These are phyloP conservation scores for Tragopan temminckii DNA, from an alignment of 2,797 vertebrate species.

Conservation along the genomic window DNA sequence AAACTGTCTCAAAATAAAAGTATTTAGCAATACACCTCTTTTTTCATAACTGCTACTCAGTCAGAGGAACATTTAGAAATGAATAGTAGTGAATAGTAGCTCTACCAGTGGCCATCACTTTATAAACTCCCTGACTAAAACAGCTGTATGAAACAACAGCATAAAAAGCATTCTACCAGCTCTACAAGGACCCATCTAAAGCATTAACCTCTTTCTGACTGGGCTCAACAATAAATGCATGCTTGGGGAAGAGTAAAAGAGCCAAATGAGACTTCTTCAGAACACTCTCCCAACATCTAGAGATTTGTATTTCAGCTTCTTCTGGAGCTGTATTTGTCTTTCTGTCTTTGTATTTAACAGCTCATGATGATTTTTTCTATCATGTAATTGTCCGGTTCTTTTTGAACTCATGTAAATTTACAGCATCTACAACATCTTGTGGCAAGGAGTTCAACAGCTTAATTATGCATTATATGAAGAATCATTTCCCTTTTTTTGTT, in stretches of 20 bases:
- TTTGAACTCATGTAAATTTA: constrained; percentile 72
- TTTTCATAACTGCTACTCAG: background rate
- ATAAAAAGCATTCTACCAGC: background rate
- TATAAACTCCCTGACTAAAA: background rate
- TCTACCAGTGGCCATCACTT: background rate
- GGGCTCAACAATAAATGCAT: background rate
- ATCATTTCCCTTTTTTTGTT: constrained; percentile 72
- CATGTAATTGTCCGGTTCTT: constrained; percentile 66
- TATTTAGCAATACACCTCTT: background rate
- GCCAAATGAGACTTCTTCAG: constrained; percentile 44
- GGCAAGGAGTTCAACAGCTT: constrained; percentile 47
- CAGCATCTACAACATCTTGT: constrained; percentile 71
- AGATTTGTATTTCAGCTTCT: constrained; percentile 54
- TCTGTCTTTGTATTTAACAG: constrained; percentile 68
- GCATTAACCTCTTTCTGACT: background rate
- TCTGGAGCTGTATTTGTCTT: constrained; percentile 61
- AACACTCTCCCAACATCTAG: constrained; percentile 45
- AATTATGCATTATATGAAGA: constrained; percentile 55
- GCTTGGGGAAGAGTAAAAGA: constrained; percentile 42
- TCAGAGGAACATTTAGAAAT: background rate
- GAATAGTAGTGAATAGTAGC: background rate
- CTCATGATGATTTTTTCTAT: constrained; percentile 60
- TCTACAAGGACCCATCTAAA: background rate
- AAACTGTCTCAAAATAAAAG: background rate
- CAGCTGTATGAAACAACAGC: background rate